Base-by-base conservation (phyloP, 2,797 vertebrate genomes). In the Melanitta fusca region DNA sequence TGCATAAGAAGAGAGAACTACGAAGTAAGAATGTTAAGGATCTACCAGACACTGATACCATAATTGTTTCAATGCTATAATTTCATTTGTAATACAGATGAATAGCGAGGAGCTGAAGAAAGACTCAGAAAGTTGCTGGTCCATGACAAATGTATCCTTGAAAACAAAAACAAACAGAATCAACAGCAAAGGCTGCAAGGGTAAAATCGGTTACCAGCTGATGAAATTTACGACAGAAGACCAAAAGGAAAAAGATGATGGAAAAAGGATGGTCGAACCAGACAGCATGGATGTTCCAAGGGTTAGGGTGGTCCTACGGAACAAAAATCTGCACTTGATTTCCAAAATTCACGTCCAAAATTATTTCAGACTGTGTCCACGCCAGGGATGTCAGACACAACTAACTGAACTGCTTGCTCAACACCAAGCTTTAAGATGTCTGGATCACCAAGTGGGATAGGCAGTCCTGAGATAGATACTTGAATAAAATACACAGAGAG, bases 271-370 rank as follows among this genome's bases (percentile, higher is more conserved):
- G 16, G 43, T n/a, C 68, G 16, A 79, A 81, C 27, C 7, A 82
- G 30, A 2, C 0, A 0, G 34, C 54, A 65, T 71, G 19, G 24
- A 65, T 28, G n/a, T n/a, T 53, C 19, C 43, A 74, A 54, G 18
- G 21, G 25, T 80, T n/a, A 0, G 0, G 15, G 41, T 16, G 10
- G 21, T n/a, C 51, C 10, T 54, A 25, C 0, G 5, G 41, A 72
- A 89, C n/a, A 89, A 79, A 88, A 86, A 43, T 47, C 43, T 60
- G n/a, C n/a, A 30, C 12, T 71, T 0, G 0, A 49, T 61, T 85
- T 41, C 41, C n/a, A 82, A 85, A 85, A 75, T 72, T 53, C 64
- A 41, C 24, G n/a, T 45, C 6, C 8, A 53, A 78, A 79, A 79
- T 51, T 41, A 64, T 17, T 65, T 24, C 25, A 68, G 27, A 25